Evolutionary conservation across 2,888 invertebrate species (phyloP).

Genomic region (Ethmia dodecea): DNA sequence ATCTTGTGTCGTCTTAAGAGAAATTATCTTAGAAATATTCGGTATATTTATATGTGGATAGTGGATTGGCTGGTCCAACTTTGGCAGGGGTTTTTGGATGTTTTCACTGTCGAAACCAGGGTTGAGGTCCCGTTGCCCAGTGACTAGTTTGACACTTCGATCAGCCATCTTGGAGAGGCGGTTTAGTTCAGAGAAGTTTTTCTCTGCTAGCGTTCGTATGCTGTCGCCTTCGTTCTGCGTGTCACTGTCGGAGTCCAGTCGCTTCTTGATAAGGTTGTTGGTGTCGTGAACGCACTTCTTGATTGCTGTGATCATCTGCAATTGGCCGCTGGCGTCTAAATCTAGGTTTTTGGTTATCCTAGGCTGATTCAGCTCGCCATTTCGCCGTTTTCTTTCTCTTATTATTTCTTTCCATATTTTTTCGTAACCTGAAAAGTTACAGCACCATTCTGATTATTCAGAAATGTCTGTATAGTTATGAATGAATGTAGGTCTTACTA

Average conservation of each 20-base stretch:
- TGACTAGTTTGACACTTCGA: slow-evolving; percentile 59
- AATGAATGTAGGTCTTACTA: no score
- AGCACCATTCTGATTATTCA: no score
- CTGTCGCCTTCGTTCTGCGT: slow-evolving; percentile 37
- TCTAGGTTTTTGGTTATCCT: slow-evolving; percentile 25
- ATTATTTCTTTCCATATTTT: slow-evolving; percentile 80
- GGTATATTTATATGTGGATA: slow-evolving; percentile 59
- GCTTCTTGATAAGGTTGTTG: slow-evolving; percentile 63
- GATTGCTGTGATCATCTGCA: slow-evolving; percentile 61
- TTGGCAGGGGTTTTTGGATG: slow-evolving; percentile 37
- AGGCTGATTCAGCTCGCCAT: slow-evolving; percentile 40
- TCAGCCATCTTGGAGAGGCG: slow-evolving; percentile 69
- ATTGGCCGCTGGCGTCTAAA: slow-evolving; percentile 48
- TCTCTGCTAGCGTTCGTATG: slow-evolving; percentile 59
- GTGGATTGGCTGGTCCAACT: slow-evolving; percentile 26
- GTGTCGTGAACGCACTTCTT: slow-evolving; percentile 63
- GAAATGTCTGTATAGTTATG: no score
- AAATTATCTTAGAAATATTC: slow-evolving; percentile 57
- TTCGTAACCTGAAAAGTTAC: slow-evolving; percentile 79
- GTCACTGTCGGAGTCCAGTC: slow-evolving; percentile 39
- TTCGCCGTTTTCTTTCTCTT: slow-evolving; percentile 78
- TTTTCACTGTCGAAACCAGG: slow-evolving; percentile 64
- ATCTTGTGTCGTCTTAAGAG: slow-evolving; percentile 46
- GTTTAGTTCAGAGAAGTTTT: slow-evolving; percentile 64
- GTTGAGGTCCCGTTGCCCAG: slow-evolving; percentile 54